Evolutionary conservation across 2,797 vertebrate genomes (phyloP), one percentile per base, ranked within the genome.

Genomic region (Mus spretus): DNA sequence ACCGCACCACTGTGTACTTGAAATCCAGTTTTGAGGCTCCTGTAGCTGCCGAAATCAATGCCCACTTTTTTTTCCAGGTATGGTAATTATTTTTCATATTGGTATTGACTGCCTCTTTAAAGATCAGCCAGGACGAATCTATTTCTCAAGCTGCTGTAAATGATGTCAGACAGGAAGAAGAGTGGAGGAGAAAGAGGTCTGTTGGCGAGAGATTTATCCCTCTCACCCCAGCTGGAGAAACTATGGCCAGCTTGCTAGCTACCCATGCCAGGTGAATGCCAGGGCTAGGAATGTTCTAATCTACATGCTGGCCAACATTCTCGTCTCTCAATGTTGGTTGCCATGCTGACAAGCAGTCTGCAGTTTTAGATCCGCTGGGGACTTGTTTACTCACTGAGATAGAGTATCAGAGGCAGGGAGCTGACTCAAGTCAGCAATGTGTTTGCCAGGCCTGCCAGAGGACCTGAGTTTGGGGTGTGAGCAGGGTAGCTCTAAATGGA

Each of bases 1-100:
- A 90, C 37, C 70, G 7, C 1, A 17, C 24, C 19, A 24, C 57
- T 93, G 5, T 28, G 87, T 77, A 13, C 55, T 87, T 92, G 75
- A 87, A 96, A 78, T 88, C 44, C 37, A 89, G 24, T 19, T 90
- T 97, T 10, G 88, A 74, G 28, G 28, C 83, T 79, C 61, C 28
- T 70, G 24, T 91, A 78, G 75, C 88, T 63, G 72, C 92, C 75
- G 4, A 96, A 93, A 95, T 97, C 77, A 3, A 95, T 59, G 24
- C 37, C 70, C 55, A 78, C 87, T 95, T 94, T 97, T 90, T 94
- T 97, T 90, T 94, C 22, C 40, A 94, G 90, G 47, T 92, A 17
- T 77, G 95, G 91, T 94, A 97, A 97, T 97, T 97, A 95, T 96
- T 94, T 97, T 87, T 98, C 89, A 95, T 97, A 96, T 96, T 95